Percentiles rank a stretch among this genome's conserved stretches.
These are phyloP conservation scores for Rhagonycha fulva DNA, from an alignment of 2,888 invertebrate species.

Conservation along the genomic window DNA sequence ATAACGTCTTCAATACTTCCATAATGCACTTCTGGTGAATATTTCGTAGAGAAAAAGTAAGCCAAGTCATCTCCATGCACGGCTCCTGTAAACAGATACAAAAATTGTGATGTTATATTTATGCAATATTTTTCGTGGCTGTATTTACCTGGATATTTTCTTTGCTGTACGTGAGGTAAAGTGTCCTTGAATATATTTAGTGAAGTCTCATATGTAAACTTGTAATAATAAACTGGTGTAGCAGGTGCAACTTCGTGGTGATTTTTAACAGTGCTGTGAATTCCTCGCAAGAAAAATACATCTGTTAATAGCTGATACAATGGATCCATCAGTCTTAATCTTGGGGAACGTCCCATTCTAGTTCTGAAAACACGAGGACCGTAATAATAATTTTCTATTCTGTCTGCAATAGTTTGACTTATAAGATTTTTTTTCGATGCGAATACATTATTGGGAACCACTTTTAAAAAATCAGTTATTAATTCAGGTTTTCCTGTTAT, in stretches of 20 bases:
- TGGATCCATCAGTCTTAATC: slow-evolving; percentile 13
- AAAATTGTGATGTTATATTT: no score
- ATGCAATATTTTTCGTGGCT: no score
- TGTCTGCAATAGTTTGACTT: slow-evolving; percentile 14
- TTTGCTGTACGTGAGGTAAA: background rate
- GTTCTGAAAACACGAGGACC: slow-evolving; percentile 7
- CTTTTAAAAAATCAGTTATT: slow-evolving; percentile 15
- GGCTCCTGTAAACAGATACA: slow-evolving; percentile 26
- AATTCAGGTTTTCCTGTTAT: slow-evolving; percentile 11
- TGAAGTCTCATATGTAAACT: slow-evolving; percentile 27
- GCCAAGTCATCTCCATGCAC: slow-evolving; percentile 32
- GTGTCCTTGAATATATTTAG: slow-evolving; percentile 31
- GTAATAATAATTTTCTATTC: slow-evolving; percentile 21
- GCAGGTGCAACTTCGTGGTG: slow-evolving; percentile 20
- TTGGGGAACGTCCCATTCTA: slow-evolving; percentile 12
- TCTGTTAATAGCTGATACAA: slow-evolving; percentile 30
- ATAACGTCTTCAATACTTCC: slow-evolving; percentile 16
- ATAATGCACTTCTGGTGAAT: slow-evolving; percentile 16
- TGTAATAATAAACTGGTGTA: slow-evolving; percentile 32
- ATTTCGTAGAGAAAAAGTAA: slow-evolving; percentile 30
- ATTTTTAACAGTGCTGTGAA: slow-evolving; percentile 25
- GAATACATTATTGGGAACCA: slow-evolving; percentile 19
- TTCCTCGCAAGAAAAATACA: slow-evolving; percentile 29
- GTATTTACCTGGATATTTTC: slow-evolving; percentile 18
- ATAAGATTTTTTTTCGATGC: slow-evolving; percentile 10